Evolutionary conservation across 1,140 invertebrate genomes (phyloP).

Genomic region (Brachionus angularis): DNA sequence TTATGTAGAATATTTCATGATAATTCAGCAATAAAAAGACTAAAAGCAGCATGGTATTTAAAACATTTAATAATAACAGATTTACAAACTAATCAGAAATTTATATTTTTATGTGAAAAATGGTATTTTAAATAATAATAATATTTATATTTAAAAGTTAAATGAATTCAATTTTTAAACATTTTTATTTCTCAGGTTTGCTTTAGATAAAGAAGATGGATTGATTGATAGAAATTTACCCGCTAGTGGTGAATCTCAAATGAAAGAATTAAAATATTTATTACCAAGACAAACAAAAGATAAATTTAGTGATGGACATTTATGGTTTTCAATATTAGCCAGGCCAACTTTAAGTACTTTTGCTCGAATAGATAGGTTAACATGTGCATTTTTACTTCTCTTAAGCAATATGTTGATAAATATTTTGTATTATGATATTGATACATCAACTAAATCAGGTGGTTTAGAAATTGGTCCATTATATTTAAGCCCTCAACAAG

Average conservation of each 20-base stretch:
- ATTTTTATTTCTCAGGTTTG: constrained; percentile 54
- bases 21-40: constrained; percentile 60
- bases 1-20: constrained; percentile 63
- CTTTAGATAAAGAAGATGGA: constrained; percentile 56
- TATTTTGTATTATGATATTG: constrained; percentile 34
- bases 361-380: not conserved
- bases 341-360: not conserved
- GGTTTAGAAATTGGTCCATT: constrained; percentile 26
- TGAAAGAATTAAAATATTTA: not conserved
- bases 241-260: not conserved
- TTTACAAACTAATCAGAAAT: constrained; percentile 61
- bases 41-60: constrained; percentile 61
- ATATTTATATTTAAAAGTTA: not conserved
- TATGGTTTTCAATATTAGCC: constrained; percentile 25
- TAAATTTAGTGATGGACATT: constrained; percentile 23
- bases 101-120: constrained; percentile 56
- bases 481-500: not conserved
- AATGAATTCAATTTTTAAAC: too few species aligned
- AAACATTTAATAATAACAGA: constrained; percentile 61
- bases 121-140: constrained; percentile 46
- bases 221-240: constrained; percentile 55
- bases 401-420: constrained; percentile 2
- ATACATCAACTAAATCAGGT: not conserved
- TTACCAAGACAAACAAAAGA: constrained; percentile 2
- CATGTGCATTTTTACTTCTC: constrained; percentile 16